Evolutionary conservation across 2,797 vertebrate species (phyloP), one percentile per base, ranked within the genome.

Genomic region (Peromyscus attwateri): DNA sequence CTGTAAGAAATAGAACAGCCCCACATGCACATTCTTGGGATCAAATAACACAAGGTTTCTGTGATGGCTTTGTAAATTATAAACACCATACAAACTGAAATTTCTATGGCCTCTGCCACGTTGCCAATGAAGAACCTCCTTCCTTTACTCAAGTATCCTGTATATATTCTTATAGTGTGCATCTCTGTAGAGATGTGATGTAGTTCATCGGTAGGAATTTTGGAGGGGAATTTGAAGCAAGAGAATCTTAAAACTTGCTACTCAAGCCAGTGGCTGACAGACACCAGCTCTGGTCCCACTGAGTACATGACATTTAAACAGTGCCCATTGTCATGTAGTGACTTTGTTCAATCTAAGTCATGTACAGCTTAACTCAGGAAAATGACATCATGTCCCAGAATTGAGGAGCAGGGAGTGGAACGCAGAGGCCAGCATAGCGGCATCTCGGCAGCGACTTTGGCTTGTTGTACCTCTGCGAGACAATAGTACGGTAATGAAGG

Each of bases 391-490:
- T 87, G 34, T 14, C 7, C 89, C 21, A 84, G 95, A 52, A 70
- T 85, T 71, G 70, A 37, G 40, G 90, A 73, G 75, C 40, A 94
- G 82, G 95, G n/a, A 84, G 17, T 37, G 70, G 82, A 94, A 2
- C 71, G 66, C 17, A 29, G 64, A 97, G 66, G 66, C 0, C 68
- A 73, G 88, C 27, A 11, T 25, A 10, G 46, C 40, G n/a, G 14
- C 1, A 34, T 79, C 83, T 1, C 31, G 0, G 71, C 60, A 17
- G 0, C 94, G 19, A 0, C 94, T 97, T 97, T 43, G 80, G 27
- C 87, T 31, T 8, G 2, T 87, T 94, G 52, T 57, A 43, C 82
- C 95, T n/a, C 79, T 97, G 21, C 62, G 85, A 95, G 93, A 97
- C 62, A 87, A 80, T 82, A 83, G 75, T 31, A 14, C 14, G 4